A percentile compares a stretch with the other conserved stretches of the same genome.
Conservation (phyloP, 2,888 invertebrate genomes). For the Phoronis australis region DNA sequence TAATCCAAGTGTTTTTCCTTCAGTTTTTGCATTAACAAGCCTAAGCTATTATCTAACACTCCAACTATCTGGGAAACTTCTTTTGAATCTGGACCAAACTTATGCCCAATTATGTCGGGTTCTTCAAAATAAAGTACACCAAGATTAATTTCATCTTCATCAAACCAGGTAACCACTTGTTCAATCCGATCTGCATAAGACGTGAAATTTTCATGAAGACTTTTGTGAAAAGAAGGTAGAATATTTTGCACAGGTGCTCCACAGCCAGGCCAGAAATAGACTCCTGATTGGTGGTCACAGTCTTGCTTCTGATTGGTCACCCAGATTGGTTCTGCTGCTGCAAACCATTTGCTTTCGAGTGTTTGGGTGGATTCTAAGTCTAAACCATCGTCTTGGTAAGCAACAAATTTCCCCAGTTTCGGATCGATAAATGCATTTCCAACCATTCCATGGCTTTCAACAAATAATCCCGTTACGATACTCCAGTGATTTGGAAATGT, state of each 20-base stretch:
- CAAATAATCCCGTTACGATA: conserved; percentile 61
- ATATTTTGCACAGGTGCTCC: too few species aligned
- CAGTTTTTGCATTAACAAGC: conserved; percentile 59
- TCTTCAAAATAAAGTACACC: conserved; percentile 67
- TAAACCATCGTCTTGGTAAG: too few species aligned
- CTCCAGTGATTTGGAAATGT: conserved; percentile 73
- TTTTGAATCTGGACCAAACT: conserved; percentile 54
- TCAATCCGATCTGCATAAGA: too few species aligned
- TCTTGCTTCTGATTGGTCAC: conserved; percentile 57
- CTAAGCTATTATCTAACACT: conserved; percentile 47
- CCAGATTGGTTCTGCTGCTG: conserved; percentile 53
- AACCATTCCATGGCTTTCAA: conserved; percentile 67
- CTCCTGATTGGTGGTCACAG: conserved; percentile 60
- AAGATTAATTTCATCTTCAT: conserved; percentile 61
- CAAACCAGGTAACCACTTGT: conserved; percentile 40
- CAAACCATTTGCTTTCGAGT: conserved; percentile 58
- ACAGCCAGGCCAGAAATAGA: conserved; percentile 73
- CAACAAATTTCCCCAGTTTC: conserved; percentile 15
- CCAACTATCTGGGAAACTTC: conserved; percentile 56
- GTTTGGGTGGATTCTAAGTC: too few species aligned
- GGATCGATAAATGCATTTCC: conserved; percentile 62
- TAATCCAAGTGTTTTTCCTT: conserved; percentile 55
- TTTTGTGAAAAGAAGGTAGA: too few species aligned
- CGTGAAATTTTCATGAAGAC: too few species aligned
- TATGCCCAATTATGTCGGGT: conserved; percentile 64